Evolutionary conservation across 2,113 vertebrate species (phyloP), one percentile per base, ranked within the genome.

Genomic region (Mustelus asterias): DNA sequence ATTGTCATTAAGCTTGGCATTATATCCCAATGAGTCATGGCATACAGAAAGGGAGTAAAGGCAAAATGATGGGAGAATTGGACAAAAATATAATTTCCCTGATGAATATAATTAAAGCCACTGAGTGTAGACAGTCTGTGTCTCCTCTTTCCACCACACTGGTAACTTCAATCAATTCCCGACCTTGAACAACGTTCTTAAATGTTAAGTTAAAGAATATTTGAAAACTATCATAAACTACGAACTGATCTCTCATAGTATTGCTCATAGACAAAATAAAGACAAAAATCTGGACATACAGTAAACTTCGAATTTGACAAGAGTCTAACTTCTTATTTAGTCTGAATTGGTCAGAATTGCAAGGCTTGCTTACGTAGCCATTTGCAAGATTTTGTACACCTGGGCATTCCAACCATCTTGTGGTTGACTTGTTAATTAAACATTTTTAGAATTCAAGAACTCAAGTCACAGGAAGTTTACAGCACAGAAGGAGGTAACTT

Each of bases 1-100:
- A 88, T 54, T 89, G 80, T 44, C 80, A 83, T 89, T 48, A 89
- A 89, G 86, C 48, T 89, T 54, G 86, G 48, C 44, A 89, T 48
- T 24, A 29, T 89, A 89, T 58, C 86, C 22, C 86, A 29, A 20
- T 89, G 48, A 89, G 86, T 58, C 86, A 58, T 24, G 24, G 10
- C 24, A 1, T 89, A 54, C 48, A 89, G 24, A 89, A 83, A 83
- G 37, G 24, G 86, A 29, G 9, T 58, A 89, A 89, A 29, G 48
- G 48, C 44, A 89, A 89, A 89, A 89, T 54, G 86, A 58, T 26
- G 86, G 3, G 26, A 54, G 48, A 58, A 54, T 29, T 89, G 86
- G 48, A 89, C 24, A 58, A 54, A 88, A 89, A 58, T 89, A 9
- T 58, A 89, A 89, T 29, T 89, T 48, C 24, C 44, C 86, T 58